A percentile compares a stretch with the other conserved stretches of the same genome.
These are phyloP conservation scores for Smithornis capensis DNA, from an alignment of 2,113 vertebrate species.

Conservation along the genomic window DNA sequence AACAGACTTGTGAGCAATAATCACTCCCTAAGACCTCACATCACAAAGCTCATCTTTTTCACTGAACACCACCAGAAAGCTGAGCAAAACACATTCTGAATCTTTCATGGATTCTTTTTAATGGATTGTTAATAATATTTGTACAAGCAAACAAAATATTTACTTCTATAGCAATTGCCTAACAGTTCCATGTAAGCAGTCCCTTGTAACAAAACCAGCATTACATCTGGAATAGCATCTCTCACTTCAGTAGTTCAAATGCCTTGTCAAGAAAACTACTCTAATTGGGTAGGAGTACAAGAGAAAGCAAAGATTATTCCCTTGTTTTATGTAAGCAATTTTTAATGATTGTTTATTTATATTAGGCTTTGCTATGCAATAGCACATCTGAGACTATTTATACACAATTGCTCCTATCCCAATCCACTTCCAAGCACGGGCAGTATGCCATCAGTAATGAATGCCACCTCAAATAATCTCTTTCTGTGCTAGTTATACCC, in stretches of 20 bases:
- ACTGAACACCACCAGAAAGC: background rate
- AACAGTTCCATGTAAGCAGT: background rate
- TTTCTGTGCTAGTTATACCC: background rate
- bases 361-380: constrained; percentile 14
- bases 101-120: constrained; percentile 20
- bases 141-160: constrained; percentile 13
- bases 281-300: constrained; percentile 2
- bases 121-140: constrained; percentile 37
- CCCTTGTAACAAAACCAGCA: background rate
- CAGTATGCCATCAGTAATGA: constrained; percentile 16
- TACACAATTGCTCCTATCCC: background rate
- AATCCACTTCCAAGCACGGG: background rate
- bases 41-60: constrained; percentile 17
- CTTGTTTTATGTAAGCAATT: constrained; percentile 38
- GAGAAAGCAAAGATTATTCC: constrained; percentile 33
- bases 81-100: background rate
- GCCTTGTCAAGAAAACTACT: background rate
- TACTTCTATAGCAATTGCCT: background rate
- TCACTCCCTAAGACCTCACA: background rate
- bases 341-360: constrained; percentile 54
- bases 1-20: constrained; percentile 14
- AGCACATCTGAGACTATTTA: constrained; percentile 38
- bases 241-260: background rate
- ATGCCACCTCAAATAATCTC: background rate
- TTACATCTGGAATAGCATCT: background rate